A percentile compares a stretch with the other conserved stretches of the same genome.
These are phyloP conservation scores for Agelastica alni DNA, from an alignment of 2,888 invertebrate genomes.

Conservation along the genomic window DNA sequence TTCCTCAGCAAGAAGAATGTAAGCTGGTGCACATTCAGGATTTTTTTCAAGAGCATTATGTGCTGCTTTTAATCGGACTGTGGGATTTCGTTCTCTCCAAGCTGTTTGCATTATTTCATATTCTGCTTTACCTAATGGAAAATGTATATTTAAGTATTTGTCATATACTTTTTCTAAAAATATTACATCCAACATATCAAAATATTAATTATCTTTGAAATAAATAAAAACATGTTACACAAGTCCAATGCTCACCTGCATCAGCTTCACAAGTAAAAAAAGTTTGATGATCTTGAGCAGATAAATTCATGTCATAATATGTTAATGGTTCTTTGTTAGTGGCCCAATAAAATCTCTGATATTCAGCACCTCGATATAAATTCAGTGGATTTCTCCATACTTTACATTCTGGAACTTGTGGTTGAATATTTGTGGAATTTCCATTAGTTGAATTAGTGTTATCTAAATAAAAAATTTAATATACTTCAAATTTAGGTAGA, in stretches of 20 bases:
- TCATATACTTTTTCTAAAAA: too few relatives aligned
- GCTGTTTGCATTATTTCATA: conserved; percentile 96
- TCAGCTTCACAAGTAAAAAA: conserved; percentile 93
- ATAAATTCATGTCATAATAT: conserved; percentile 98
- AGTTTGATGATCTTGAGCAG: conserved; percentile 98
- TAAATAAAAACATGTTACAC: too few relatives aligned
- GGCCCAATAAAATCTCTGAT: conserved; percentile 90
- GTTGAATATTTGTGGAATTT: conserved; percentile 38
- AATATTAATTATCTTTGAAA: too few relatives aligned
- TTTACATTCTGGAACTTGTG: conserved; percentile 77
- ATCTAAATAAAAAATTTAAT: conserved; percentile 35
- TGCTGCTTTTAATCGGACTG: conserved; percentile 88
- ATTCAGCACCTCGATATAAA: conserved; percentile 94
- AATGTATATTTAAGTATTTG: too few relatives aligned
- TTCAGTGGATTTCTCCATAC: conserved; percentile 97
- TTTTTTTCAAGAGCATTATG: conserved; percentile 84
- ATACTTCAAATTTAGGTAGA: too few relatives aligned
- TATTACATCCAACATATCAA: too few relatives aligned
- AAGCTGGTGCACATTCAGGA: conserved; percentile 91
- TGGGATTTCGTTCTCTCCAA: conserved; percentile 93
- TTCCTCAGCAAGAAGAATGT: conserved; percentile 94
- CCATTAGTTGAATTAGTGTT: conserved; percentile 41
- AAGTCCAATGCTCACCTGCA: too few relatives aligned
- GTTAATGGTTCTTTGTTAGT: conserved; percentile 94
- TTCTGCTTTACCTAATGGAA: conserved; percentile 67